These are phyloP conservation scores for Cheilosia vernalis DNA, from an alignment of 2,888 invertebrate species.

Conservation along the genomic window DNA sequence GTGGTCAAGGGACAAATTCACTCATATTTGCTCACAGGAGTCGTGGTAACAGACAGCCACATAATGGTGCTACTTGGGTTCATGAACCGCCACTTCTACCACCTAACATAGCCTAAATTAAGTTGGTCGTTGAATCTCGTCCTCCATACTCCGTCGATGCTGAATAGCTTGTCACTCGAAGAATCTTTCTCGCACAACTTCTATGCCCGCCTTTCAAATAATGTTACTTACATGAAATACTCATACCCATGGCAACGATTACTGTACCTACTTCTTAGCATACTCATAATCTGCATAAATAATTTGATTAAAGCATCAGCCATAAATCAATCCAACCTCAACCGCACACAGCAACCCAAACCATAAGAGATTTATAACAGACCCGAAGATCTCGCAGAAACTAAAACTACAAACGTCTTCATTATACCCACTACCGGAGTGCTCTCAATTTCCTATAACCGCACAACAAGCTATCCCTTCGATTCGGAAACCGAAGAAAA, in stretches of 20 bases:
- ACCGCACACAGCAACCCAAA: conserved; percentile 37
- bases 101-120: no score
- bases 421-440: conserved; percentile 42
- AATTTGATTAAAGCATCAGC: conserved; percentile 55
- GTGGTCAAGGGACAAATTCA: no score
- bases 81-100: no score
- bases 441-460: conserved; percentile 64
- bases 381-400: conserved; percentile 36
- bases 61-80: no score
- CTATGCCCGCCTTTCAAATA: no score
- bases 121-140: no score
- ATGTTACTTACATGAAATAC: not conserved
- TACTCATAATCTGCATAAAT: conserved; percentile 54
- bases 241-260: not conserved
- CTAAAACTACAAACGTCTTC: conserved; percentile 54
- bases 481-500: conserved; percentile 21
- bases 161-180: no score
- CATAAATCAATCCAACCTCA: conserved; percentile 65
- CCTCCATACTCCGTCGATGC: no score
- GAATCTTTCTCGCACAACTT: no score
- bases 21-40: no score
- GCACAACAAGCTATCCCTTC: conserved; percentile 32
- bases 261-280: not conserved
- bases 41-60: no score
- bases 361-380: conserved; percentile 56